Evolutionary conservation across 2,888 invertebrate genomes (phyloP).

Genomic region (Saturnia pavonia): DNA sequence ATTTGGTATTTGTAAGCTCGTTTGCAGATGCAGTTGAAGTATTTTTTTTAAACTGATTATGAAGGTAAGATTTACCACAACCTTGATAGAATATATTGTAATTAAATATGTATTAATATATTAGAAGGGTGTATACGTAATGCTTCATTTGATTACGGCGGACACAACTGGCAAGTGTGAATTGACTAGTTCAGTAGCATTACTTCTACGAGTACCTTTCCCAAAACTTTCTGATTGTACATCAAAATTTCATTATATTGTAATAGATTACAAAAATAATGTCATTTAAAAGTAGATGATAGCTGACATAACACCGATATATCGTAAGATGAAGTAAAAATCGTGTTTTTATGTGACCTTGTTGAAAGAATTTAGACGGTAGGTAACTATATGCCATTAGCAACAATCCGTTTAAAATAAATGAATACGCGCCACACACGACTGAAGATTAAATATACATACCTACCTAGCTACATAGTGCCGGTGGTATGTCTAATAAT

Average conservation of each 20-base stretch:
- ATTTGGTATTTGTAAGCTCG: too few species aligned
- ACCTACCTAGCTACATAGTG: constrained; percentile 1
- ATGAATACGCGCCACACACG: constrained; percentile 1
- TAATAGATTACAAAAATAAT: not conserved
- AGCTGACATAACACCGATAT: not conserved
- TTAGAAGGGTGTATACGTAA: too few species aligned
- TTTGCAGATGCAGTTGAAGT: not conserved
- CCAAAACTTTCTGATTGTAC: not conserved
- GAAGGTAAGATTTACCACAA: not conserved
- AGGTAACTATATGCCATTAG: not conserved
- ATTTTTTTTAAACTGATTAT: too few species aligned
- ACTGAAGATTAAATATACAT: constrained; percentile 7
- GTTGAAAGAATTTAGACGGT: not conserved
- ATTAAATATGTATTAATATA: not conserved
- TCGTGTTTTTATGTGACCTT: not conserved
- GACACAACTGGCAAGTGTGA: too few species aligned
- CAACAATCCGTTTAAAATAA: constrained; percentile 9
- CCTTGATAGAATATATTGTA: not conserved
- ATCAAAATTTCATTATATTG: not conserved
- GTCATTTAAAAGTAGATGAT: not conserved
- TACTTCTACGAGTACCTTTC: too few species aligned
- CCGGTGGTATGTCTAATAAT: not conserved
- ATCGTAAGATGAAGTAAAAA: not conserved
- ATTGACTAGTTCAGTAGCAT: too few species aligned
- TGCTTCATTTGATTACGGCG: too few species aligned